These are phyloP conservation scores for Doryteuthis pealeii DNA, from an alignment of 1,140 invertebrate genomes.

Conservation along the genomic window DNA sequence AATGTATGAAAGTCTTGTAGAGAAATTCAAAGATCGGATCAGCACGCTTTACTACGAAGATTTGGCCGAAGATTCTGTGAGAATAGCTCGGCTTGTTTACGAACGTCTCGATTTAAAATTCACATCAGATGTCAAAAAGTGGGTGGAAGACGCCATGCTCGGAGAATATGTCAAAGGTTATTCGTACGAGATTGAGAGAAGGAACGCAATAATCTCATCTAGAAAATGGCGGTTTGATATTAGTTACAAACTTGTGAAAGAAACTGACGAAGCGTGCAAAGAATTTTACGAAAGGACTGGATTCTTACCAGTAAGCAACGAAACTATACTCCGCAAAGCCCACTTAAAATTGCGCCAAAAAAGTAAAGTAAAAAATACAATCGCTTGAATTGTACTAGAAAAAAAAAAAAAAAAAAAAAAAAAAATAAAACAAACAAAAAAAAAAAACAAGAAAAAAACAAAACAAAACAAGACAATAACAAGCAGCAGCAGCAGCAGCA, in stretches of 20 bases:
- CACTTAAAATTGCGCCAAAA: too few relatives aligned
- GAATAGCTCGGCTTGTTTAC: not conserved
- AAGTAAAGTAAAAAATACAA: too few relatives aligned
- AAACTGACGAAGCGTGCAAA: not conserved
- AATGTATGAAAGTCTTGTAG: not conserved
- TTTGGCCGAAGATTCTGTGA: not conserved
- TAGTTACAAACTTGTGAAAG: not conserved
- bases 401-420: too few relatives aligned
- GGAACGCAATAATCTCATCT: not conserved
- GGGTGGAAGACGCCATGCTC: not conserved
- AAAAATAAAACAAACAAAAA: too few relatives aligned
- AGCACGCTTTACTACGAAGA: not conserved
- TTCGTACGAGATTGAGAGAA: not conserved
- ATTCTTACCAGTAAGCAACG: not conserved
- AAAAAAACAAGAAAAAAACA: too few relatives aligned
- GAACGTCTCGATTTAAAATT: not conserved
- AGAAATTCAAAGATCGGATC: not conserved
- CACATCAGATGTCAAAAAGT: not conserved
- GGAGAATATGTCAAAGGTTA: not conserved
- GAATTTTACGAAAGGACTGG: not conserved
- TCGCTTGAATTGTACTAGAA: too few relatives aligned
- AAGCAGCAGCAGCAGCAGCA: too few relatives aligned
- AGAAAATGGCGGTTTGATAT: not conserved
- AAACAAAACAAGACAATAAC: too few relatives aligned
- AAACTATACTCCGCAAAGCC: too few relatives aligned